phyloP scores from a whole-genome alignment of 2,113 vertebrate species.

The Myotis lucifugus region DNA sequence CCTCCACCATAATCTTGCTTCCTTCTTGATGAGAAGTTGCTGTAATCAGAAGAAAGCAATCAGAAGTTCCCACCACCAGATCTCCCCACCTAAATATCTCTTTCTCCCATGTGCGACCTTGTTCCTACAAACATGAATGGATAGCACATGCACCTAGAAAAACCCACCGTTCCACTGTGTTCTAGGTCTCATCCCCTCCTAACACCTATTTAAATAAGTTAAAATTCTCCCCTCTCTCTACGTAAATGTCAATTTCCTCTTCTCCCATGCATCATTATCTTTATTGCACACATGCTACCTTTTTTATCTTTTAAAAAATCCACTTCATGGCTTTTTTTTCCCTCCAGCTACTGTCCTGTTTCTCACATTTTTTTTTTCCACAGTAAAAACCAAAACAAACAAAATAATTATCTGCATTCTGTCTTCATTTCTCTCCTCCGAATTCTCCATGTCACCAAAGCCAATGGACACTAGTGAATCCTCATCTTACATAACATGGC shows the following conservation, averaged over 20 bases:
- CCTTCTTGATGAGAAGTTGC: conserved; percentile 7
- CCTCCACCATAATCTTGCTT: not conserved
- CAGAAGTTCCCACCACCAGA: not conserved
- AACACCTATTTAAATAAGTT: not conserved
- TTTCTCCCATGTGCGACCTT: not conserved
- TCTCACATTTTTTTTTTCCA: conserved; percentile 5
- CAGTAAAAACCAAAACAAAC: not conserved
- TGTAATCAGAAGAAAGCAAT: not conserved
- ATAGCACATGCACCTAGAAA: not conserved
- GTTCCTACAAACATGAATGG: not conserved
- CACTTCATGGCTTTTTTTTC: not conserved
- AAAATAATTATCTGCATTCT: not conserved
- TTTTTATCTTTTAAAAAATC: not conserved
- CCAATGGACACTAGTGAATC: not conserved
- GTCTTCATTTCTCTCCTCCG: not conserved
- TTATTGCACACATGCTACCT: conserved; percentile 7
- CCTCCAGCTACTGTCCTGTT: not conserved
- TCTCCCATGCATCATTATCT: not conserved
- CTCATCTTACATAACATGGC: not conserved
- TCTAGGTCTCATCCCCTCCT: not conserved
- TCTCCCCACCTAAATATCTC: not conserved
- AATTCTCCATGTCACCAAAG: not conserved
- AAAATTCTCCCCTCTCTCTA: not conserved
- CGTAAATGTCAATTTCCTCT: not conserved
- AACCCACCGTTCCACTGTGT: not conserved